These are phyloP conservation scores for Tryphoninae sp. DNA, from an alignment of 2,888 invertebrate genomes.

Conservation along the genomic window DNA sequence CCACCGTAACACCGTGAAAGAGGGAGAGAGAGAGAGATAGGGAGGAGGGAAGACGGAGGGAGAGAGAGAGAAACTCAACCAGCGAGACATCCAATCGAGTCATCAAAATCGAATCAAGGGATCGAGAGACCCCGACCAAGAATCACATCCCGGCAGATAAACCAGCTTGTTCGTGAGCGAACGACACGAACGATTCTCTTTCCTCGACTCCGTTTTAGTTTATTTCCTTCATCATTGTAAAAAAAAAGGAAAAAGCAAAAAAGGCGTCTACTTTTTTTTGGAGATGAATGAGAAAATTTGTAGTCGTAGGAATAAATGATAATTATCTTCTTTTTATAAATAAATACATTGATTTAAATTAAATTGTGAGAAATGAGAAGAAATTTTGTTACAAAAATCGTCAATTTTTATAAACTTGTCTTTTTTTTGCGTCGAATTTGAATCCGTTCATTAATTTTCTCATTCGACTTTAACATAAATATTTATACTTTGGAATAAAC, in stretches of 20 bases:
- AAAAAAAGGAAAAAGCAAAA: not conserved
- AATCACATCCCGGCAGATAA: constrained; percentile 43
- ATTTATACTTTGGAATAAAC: too few relatives aligned
- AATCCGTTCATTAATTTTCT: too few relatives aligned
- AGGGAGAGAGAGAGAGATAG: too few relatives aligned
- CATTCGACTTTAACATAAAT: too few relatives aligned
- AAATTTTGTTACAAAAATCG: too few relatives aligned
- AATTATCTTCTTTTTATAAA: constrained; percentile 3
- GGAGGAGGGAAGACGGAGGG: not conserved
- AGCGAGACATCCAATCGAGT: constrained; percentile 47
- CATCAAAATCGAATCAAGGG: constrained; percentile 58
- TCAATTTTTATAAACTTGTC: too few relatives aligned
- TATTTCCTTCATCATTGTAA: not conserved
- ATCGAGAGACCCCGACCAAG: constrained; percentile 38
- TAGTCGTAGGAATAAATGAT: not conserved
- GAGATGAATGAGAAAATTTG: too few relatives aligned
- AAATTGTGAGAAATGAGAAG: too few relatives aligned
- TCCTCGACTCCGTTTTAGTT: not conserved
- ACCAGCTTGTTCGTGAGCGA: not conserved
- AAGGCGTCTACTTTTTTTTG: not conserved
- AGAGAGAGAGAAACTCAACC: constrained; percentile 28
- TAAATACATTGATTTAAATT: too few relatives aligned
- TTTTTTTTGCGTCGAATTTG: too few relatives aligned
- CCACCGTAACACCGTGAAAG: not conserved
- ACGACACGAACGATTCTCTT: constrained; percentile 8